Percentiles rank a stretch among this genome's conserved stretches.
These are phyloP conservation scores for Seriola rivoliana DNA, from an alignment of 2,113 vertebrate genomes.

Conservation along the genomic window DNA sequence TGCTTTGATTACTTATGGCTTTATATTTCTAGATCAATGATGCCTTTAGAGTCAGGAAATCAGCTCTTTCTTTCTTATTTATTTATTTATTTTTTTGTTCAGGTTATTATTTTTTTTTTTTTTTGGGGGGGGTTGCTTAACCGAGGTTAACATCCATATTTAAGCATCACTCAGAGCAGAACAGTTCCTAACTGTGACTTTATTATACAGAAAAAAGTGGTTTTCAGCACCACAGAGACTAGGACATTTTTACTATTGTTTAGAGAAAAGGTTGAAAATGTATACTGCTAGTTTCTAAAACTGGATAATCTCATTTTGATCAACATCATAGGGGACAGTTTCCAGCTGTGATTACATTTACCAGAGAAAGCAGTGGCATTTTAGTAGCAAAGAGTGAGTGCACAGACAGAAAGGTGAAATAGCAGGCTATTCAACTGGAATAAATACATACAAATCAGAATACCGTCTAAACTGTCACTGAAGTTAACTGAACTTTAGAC, in stretches of 20 bases:
- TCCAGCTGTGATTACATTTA: conserved; percentile 60
- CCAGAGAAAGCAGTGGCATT: conserved; percentile 53
- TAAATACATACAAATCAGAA: conserved; percentile 55
- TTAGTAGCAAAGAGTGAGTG: conserved; percentile 30
- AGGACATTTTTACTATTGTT: conserved; percentile 38
- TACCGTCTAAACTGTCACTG: background rate
- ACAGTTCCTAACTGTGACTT: conserved; percentile 35
- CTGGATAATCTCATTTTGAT: conserved; percentile 36
- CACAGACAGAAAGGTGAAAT: conserved; percentile 38
- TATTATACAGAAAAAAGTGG: background rate
- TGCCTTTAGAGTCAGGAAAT: conserved; percentile 13
- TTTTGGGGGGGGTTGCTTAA: background rate
- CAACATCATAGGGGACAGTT: conserved; percentile 25
- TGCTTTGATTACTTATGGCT: conserved; percentile 18
- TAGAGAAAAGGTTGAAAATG: conserved; percentile 22
- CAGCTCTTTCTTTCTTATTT: conserved; percentile 1
- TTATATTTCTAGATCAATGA: conserved; percentile 15
- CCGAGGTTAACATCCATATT: conserved; percentile 18
- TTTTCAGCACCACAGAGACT: conserved; percentile 21
- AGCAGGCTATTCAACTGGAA: conserved; percentile 37
- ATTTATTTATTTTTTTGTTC: background rate
- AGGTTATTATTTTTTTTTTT: background rate
- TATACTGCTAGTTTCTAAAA: conserved; percentile 17
- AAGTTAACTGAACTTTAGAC: conserved; percentile 32
- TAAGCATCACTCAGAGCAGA: conserved; percentile 7